A percentile compares a stretch with the other conserved stretches of the same genome.
phyloP scores from a whole-genome alignment of 1,140 invertebrate genomes.

The Pseudomyrmex cubaensis region DNA sequence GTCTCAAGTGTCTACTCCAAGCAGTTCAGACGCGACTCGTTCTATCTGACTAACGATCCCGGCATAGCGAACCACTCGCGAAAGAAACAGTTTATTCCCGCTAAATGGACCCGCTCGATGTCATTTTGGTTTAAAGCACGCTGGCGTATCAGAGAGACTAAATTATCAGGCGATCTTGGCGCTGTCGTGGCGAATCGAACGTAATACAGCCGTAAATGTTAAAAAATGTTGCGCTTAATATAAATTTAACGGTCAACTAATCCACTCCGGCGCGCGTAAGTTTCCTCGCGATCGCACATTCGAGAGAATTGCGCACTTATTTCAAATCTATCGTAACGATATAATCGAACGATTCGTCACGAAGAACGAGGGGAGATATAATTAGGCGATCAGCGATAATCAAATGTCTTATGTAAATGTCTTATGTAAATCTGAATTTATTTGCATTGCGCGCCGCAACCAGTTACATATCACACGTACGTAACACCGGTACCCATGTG shows the following conservation, averaged over 20 bases:
- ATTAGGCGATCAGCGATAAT: constrained; percentile 24
- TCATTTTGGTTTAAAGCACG: constrained; percentile 58
- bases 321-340: not conserved
- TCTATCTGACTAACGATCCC: constrained; percentile 63
- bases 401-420: constrained; percentile 16
- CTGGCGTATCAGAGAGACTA: not conserved
- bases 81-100: constrained; percentile 71
- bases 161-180: constrained; percentile 15
- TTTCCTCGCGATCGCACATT: too few relatives aligned
- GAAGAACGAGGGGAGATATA: not conserved
- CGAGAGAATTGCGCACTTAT: not conserved
- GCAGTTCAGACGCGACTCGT: constrained; percentile 47
- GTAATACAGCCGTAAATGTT: not conserved
- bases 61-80: constrained; percentile 41
- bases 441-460: constrained; percentile 35
- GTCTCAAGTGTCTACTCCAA: constrained; percentile 69
- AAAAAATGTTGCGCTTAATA: not conserved
- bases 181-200: not conserved
- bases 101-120: constrained; percentile 65
- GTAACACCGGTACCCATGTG: not conserved
- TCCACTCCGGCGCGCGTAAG: not conserved
- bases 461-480: not conserved
- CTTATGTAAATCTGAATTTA: constrained; percentile 44
- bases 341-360: not conserved
- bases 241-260: not conserved